Percentiles rank a stretch among this genome's conserved stretches.
phyloP scores from a whole-genome alignment of 2,888 invertebrate species.

The Perithous albicinctus region DNA sequence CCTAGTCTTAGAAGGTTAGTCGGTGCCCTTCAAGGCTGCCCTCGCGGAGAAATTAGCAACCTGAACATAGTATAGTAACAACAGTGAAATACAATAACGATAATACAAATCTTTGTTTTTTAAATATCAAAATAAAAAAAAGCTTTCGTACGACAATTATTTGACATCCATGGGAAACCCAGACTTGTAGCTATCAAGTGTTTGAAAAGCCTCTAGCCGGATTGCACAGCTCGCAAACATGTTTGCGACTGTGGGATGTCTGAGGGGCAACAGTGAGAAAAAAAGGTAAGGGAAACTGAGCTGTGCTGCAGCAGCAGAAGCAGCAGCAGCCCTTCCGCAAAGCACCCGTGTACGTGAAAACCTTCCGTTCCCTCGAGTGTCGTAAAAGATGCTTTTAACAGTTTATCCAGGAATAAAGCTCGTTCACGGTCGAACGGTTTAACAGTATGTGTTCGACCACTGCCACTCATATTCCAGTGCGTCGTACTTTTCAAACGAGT shows the following conservation, averaged over 20 bases:
- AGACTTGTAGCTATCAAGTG: slow-evolving; percentile 4
- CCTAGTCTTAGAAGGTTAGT: no score
- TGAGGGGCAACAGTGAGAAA: slow-evolving; percentile 38
- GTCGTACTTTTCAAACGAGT: slow-evolving; percentile 3
- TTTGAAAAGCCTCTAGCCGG: slow-evolving; percentile 1
- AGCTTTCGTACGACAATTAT: not conserved
- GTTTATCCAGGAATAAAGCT: slow-evolving; percentile 32
- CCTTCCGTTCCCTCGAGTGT: slow-evolving; percentile 43
- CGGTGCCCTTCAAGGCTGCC: not conserved
- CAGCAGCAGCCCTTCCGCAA: slow-evolving; percentile 12
- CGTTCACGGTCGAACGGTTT: slow-evolving; percentile 1
- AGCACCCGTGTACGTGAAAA: slow-evolving; percentile 45
- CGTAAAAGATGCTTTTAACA: slow-evolving; percentile 36
- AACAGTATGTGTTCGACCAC: not conserved
- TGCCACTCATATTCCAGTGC: not conserved
- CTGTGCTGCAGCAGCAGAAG: slow-evolving; percentile 24
- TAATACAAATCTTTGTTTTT: not conserved
- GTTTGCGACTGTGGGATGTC: not conserved
- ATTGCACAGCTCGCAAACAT: not conserved
- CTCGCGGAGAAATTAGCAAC: no score
- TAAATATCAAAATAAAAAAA: not conserved
- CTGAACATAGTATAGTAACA: no score
- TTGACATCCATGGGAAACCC: slow-evolving; percentile 12
- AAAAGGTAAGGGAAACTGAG: slow-evolving; percentile 18
- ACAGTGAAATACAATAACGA: not conserved